Evolutionary conservation across 2,797 vertebrate genomes (phyloP).

Genomic region (Anabas testudineus): DNA sequence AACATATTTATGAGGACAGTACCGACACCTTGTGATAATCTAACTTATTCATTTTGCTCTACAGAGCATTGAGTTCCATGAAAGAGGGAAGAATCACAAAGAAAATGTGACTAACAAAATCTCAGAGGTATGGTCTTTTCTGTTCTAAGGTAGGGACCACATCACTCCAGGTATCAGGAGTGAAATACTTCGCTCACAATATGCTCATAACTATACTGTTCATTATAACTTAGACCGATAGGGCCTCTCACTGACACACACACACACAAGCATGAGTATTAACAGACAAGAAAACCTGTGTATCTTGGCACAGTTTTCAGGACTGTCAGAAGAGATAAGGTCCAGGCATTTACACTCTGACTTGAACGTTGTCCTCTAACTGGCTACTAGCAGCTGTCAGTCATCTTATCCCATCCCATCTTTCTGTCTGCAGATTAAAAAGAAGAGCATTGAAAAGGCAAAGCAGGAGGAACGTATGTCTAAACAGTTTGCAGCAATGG

Average conservation of each 20-base stretch:
- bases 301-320: constrained; percentile 49
- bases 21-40: not conserved
- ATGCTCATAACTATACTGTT: not conserved
- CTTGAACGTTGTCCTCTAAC: constrained; percentile 32
- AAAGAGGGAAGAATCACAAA: constrained; percentile 98
- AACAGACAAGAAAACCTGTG: constrained; percentile 8
- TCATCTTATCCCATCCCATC: constrained; percentile 36
- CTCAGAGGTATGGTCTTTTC: constrained; percentile 86
- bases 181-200: not conserved
- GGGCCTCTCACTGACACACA: constrained; percentile 4
- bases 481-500: constrained; percentile 97
- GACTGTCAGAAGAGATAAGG: constrained; percentile 73
- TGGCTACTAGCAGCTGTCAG: constrained; percentile 39
- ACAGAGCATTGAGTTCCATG: constrained; percentile 98
- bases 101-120: constrained; percentile 98
- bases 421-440: constrained; percentile 89
- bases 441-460: constrained; percentile 94
- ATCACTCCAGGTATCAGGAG: not conserved
- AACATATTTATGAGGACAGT: not conserved
- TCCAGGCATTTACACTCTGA: constrained; percentile 4
- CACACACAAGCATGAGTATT: not conserved
- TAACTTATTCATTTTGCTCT: constrained; percentile 46
- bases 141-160: not conserved
- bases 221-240: not conserved
- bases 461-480: constrained; percentile 92